These are phyloP conservation scores for Clanis bilineata DNA, from an alignment of 2,888 invertebrate species.

Conservation along the genomic window DNA sequence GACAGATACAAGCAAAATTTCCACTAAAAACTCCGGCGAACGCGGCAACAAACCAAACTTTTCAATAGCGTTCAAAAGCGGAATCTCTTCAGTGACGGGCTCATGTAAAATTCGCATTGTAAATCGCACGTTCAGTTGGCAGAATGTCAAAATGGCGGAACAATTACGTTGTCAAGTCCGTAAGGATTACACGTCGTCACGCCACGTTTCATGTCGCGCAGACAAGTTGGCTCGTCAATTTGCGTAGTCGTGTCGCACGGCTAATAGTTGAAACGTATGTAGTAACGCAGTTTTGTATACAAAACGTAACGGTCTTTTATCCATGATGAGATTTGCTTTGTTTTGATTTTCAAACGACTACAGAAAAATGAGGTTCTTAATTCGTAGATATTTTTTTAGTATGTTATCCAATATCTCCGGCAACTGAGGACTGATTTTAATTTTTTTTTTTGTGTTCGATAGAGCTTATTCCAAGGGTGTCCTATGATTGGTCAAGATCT, in stretches of 20 bases:
- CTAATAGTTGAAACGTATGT: not conserved
- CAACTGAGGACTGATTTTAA: too few relatives aligned
- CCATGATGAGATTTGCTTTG: too few relatives aligned
- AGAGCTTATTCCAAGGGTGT: too few relatives aligned
- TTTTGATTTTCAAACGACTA: too few relatives aligned
- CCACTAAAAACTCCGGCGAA: constrained; percentile 1
- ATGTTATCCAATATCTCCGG: too few relatives aligned
- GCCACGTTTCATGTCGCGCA: constrained; percentile 42
- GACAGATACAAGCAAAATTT: not conserved
- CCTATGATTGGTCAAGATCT: too few relatives aligned
- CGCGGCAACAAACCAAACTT: not conserved
- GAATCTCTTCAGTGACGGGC: constrained; percentile 13
- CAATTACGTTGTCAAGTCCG: constrained; percentile 60
- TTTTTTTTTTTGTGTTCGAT: too few relatives aligned
- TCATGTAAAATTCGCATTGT: constrained; percentile 42
- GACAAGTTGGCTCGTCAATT: constrained; percentile 46
- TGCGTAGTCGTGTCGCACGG: constrained; percentile 17
- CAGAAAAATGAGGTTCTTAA: too few relatives aligned
- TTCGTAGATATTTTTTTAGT: too few relatives aligned
- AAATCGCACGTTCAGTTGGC: constrained; percentile 46
- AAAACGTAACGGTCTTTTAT: too few relatives aligned
- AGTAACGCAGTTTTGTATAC: constrained; percentile 2
- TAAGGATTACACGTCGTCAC: constrained; percentile 51
- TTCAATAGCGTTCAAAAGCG: constrained; percentile 1
- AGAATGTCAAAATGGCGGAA: constrained; percentile 59